Evolutionary conservation across 2,888 invertebrate species (phyloP).

Genomic region (Saturnia pavonia): DNA sequence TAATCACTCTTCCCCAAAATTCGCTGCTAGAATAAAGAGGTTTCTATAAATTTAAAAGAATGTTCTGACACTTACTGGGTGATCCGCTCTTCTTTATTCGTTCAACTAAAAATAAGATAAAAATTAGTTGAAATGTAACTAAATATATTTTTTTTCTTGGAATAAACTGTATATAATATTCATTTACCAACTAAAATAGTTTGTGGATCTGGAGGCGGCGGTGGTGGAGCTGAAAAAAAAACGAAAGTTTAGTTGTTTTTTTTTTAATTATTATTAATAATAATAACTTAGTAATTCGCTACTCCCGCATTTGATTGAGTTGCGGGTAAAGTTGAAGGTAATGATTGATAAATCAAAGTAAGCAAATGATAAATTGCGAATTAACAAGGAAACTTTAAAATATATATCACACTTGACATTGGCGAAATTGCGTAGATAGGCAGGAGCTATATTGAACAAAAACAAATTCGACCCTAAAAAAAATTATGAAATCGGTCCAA

Average conservation of each 20-base stretch:
- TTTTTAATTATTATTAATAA: neutral
- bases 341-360: neutral
- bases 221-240: conserved; percentile 25
- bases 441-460: too few relatives aligned
- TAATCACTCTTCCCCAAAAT: neutral
- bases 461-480: neutral
- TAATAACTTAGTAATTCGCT: neutral
- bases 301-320: neutral
- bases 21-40: neutral
- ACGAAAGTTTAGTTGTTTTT: conserved; percentile 7
- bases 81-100: conserved; percentile 46
- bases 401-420: too few relatives aligned
- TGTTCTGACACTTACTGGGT: conserved; percentile 38
- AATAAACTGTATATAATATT: conserved; percentile 1
- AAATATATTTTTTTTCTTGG: neutral
- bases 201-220: conserved; percentile 35
- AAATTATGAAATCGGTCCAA: neutral
- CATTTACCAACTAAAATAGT: conserved; percentile 64
- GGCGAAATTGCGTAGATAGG: too few relatives aligned
- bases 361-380: neutral
- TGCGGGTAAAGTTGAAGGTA: neutral
- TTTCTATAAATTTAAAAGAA: neutral
- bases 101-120: conserved; percentile 55
- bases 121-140: conserved; percentile 19
- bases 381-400: too few relatives aligned